Base-by-base conservation (phyloP, 2,797 vertebrate genomes). In the Neostethus bicornis region DNA sequence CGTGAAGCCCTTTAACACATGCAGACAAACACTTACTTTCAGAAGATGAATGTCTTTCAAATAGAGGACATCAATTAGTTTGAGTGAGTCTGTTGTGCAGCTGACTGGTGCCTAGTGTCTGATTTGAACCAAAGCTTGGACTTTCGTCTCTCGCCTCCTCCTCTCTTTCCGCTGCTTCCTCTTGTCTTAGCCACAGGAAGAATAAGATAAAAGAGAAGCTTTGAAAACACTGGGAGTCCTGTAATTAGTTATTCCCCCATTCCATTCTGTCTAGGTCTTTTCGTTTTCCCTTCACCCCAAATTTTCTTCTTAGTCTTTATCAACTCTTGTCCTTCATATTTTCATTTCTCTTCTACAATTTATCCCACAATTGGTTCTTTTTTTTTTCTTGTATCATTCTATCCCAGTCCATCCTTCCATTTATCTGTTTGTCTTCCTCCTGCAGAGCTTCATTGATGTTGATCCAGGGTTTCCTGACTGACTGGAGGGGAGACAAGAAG, bases 221-320 rank as follows among this genome's bases (percentile, higher is more conserved):
- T 87, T 89, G 88, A 88, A 83, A 84, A 80, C 74, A 72, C 71
- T 34, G 54, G 62, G 61, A 81, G 84, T 83, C 88, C 80, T 90
- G 70, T 88, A 91, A 90, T 91, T 89, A 89, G 73, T 73, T 34
- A 38, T 64, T 60, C 75, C 50, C 42, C 51, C n/a, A n/a, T n/a
- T n/a, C n/a, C n/a, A n/a, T 35, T 32, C 24, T 25, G 6, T 25
- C 53, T 70, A 62, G 61, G 43, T 44, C 35, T 53, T 44, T 19
- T 38, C n/a, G 44, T 55, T 16, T 7, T n/a, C 34, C 14, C 34
- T 37, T 37, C 7, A 37, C 5, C 8, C 4, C n/a, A 38, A 9
- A 39, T 20, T 34, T 47, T 45, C 35, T 26, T 31, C 34, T 34
- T 21, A n/a, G n/a, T 47, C 51, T 24, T 25, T 29, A 19, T 26